These are phyloP conservation scores for Chelonia mydas DNA, from an alignment of 2,797 vertebrate genomes.

Conservation along the genomic window DNA sequence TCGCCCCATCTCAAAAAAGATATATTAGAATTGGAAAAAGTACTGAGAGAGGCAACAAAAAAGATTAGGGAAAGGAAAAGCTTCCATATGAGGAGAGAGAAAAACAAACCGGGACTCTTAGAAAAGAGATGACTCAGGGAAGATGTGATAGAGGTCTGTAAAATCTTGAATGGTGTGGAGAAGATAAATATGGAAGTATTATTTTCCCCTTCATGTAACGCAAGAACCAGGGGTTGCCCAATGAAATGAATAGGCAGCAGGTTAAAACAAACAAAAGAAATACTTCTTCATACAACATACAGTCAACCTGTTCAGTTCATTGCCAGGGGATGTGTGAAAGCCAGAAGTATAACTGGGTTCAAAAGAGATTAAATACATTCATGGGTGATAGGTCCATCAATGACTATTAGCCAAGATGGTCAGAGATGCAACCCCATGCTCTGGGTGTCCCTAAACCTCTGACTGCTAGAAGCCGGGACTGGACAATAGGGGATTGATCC, in stretches of 20 bases:
- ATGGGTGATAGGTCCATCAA: neutral
- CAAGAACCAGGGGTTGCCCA: neutral
- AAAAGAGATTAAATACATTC: neutral
- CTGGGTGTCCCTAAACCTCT: neutral
- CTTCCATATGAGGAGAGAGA: no score
- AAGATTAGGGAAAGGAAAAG: no score
- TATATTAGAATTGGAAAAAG: no score
- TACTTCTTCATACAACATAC: neutral
- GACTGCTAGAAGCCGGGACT: neutral
- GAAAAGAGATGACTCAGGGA: no score
- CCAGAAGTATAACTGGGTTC: neutral
- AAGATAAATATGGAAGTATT: neutral
- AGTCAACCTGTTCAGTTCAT: neutral
- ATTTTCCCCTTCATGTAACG: neutral
- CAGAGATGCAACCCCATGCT: neutral
- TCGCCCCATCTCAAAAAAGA: no score
- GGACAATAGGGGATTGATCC: neutral
- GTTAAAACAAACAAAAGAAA: neutral
- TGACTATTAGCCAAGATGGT: neutral
- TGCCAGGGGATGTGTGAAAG: neutral
- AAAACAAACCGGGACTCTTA: no score
- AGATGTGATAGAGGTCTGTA: no score
- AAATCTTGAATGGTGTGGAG: no score
- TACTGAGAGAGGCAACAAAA: no score
- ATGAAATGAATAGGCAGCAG: neutral